A percentile compares a stretch with the other conserved stretches of the same genome.
Conservation (phyloP, 2,113 vertebrate species). For the Dryoscopus gambensis region DNA sequence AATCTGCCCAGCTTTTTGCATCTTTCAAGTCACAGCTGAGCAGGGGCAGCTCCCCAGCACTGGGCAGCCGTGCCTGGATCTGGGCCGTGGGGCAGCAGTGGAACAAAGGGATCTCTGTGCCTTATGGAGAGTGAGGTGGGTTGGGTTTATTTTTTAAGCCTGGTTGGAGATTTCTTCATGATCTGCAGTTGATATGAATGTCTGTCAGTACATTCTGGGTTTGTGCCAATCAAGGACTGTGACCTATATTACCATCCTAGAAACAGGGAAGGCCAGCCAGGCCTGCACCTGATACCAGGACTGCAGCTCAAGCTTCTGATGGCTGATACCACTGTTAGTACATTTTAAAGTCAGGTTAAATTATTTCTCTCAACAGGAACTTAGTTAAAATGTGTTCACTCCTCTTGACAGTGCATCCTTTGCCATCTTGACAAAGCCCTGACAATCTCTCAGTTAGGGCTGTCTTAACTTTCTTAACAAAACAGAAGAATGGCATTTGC, state of each 20-base stretch:
- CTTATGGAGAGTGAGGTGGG: not conserved
- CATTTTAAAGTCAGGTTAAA: not conserved
- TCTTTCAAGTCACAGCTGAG: not conserved
- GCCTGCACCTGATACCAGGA: not conserved
- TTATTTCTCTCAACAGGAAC: not conserved
- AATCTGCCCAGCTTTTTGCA: not conserved
- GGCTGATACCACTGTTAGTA: not conserved
- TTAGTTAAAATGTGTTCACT: not conserved
- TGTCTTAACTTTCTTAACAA: not conserved
- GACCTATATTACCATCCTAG: not conserved
- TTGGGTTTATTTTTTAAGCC: not conserved
- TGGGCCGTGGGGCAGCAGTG: not conserved
- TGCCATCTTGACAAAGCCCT: not conserved
- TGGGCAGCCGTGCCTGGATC: not conserved
- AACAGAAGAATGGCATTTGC: not conserved
- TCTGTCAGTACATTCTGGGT: not conserved
- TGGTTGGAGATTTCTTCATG: not conserved
- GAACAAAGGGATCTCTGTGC: not conserved
- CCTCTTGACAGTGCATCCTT: not conserved
- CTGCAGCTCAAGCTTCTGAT: not conserved
- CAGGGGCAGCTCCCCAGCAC: not conserved
- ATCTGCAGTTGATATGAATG: not conserved
- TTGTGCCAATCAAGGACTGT: not conserved
- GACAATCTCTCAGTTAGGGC: not conserved
- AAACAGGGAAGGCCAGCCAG: not conserved